These are phyloP conservation scores for Emesis russula DNA, from an alignment of 2,888 invertebrate genomes.

Conservation along the genomic window DNA sequence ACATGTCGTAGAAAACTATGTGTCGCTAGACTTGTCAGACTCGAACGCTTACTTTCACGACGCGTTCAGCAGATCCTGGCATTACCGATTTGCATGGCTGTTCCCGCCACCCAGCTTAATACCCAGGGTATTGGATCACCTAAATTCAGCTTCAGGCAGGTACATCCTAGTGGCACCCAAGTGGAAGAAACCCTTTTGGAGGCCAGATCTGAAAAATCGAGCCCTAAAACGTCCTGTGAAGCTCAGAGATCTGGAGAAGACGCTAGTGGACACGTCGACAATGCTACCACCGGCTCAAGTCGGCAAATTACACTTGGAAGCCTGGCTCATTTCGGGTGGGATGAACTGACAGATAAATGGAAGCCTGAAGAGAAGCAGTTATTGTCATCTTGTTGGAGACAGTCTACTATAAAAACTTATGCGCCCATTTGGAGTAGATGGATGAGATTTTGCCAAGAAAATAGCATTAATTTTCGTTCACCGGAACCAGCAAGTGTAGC, in stretches of 20 bases:
- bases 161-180: constrained; percentile 61
- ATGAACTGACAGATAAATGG: constrained; percentile 51
- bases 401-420: constrained; percentile 67
- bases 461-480: constrained; percentile 24
- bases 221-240: constrained; percentile 35
- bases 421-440: constrained; percentile 57
- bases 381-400: constrained; percentile 60
- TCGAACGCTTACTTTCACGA: constrained; percentile 73
- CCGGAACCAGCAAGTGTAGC: constrained; percentile 48
- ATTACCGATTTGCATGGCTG: constrained; percentile 64
- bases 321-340: constrained; percentile 72
- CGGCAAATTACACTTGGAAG: constrained; percentile 58
- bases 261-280: constrained; percentile 41
- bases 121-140: constrained; percentile 58
- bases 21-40: constrained; percentile 72
- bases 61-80: constrained; percentile 73
- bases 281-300: constrained; percentile 51
- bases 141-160: constrained; percentile 42
- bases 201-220: constrained; percentile 47
- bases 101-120: constrained; percentile 66
- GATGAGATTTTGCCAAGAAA: constrained; percentile 48
- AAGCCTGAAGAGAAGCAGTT: constrained; percentile 46
- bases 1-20: constrained; percentile 76
- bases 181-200: constrained; percentile 62
- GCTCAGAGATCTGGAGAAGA: constrained; percentile 22